Percentiles rank a stretch among this genome's conserved stretches.
Evolutionary conservation across 2,797 vertebrate species (phyloP).

Genomic region (Phrynocephalus guinanensis): DNA sequence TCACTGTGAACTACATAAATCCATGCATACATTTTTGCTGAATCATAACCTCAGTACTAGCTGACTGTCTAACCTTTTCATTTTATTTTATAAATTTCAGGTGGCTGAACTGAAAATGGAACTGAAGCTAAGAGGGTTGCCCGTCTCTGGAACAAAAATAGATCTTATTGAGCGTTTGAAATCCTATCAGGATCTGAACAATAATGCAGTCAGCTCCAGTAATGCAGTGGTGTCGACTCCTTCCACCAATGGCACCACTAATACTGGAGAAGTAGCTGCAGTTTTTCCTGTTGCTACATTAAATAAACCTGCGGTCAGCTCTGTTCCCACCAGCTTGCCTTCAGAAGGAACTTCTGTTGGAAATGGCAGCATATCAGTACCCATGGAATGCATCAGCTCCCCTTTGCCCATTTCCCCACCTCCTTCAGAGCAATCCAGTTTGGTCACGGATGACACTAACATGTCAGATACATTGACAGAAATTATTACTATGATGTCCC

Average conservation of each 20-base stretch:
- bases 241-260: slow-evolving; percentile 65
- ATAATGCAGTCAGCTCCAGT: slow-evolving; percentile 62
- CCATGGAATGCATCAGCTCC: slow-evolving; percentile 75
- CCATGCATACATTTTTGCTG: not conserved
- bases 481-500: slow-evolving; percentile 79
- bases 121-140: slow-evolving; percentile 91
- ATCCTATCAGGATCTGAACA: slow-evolving; percentile 84
- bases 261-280: slow-evolving; percentile 72
- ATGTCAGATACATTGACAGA: slow-evolving; percentile 79
- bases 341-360: slow-evolving; percentile 68
- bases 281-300: slow-evolving; percentile 71
- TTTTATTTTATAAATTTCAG: slow-evolving; percentile 71
- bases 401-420: slow-evolving; percentile 89
- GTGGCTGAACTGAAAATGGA: slow-evolving; percentile 96
- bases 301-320: slow-evolving; percentile 62
- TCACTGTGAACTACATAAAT: not conserved
- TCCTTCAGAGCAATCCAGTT: slow-evolving; percentile 85
- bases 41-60: not conserved
- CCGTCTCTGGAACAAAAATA: slow-evolving; percentile 95
- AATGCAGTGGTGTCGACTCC: slow-evolving; percentile 65
- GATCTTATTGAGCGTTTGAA: slow-evolving; percentile 94
- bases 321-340: slow-evolving; percentile 61
- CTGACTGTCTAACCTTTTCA: slow-evolving; percentile 1
- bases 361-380: slow-evolving; percentile 51
- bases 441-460: slow-evolving; percentile 83